These are phyloP conservation scores for Carassius carassius DNA, from an alignment of 2,113 vertebrate genomes.

Conservation along the genomic window DNA sequence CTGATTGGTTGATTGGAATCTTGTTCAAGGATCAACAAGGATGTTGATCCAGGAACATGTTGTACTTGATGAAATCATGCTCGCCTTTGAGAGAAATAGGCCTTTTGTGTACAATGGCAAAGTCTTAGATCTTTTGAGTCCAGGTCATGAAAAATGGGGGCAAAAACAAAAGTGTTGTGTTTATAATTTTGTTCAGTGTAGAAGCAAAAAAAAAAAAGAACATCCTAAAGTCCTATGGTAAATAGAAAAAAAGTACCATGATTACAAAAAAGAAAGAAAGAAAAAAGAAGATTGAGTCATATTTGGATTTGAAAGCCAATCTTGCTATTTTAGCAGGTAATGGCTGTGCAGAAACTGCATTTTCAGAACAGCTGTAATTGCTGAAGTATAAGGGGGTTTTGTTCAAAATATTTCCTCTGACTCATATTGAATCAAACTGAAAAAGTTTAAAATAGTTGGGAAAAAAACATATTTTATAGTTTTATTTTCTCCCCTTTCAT, in stretches of 20 bases:
- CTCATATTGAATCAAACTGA: not conserved
- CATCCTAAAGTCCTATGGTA: not conserved
- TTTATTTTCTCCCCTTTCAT: not conserved
- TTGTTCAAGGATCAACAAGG: no score
- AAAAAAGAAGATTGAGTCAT: not conserved
- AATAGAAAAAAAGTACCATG: not conserved
- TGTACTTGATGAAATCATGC: no score
- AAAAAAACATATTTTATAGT: not conserved
- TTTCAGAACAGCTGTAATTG: constrained; percentile 11
- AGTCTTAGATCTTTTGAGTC: no score
- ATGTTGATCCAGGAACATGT: no score
- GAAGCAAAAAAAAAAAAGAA: not conserved
- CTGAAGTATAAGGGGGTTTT: not conserved
- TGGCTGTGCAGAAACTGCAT: not conserved
- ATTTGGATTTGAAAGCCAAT: not conserved
- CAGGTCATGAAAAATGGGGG: no score
- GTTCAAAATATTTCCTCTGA: not conserved
- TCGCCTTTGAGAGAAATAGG: no score
- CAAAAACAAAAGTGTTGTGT: no score
- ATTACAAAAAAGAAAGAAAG: not conserved
- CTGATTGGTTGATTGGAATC: no score
- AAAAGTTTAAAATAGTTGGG: not conserved
- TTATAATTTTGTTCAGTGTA: no score
- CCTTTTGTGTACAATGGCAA: no score
- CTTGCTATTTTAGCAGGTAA: not conserved